phyloP scores from a whole-genome alignment of 2,888 invertebrate species.

The Agrotis exclamationis region DNA sequence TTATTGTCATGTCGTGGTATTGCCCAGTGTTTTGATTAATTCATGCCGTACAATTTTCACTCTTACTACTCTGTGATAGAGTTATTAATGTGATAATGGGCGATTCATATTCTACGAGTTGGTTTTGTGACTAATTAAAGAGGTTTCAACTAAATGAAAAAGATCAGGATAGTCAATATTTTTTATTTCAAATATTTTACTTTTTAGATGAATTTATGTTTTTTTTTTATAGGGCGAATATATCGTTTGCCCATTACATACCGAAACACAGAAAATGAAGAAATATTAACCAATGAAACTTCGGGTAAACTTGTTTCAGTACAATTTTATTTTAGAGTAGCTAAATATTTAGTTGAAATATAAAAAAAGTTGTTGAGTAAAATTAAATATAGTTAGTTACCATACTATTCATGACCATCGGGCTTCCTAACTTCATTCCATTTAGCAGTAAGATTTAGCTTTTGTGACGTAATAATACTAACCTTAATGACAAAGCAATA shows the following conservation, averaged over 20 bases:
- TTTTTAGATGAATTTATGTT: not conserved
- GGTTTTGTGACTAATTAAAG: constrained; percentile 28
- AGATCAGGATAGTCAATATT: not conserved
- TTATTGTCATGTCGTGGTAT: not conserved
- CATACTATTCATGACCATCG: constrained; percentile 27
- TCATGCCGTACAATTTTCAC: not conserved
- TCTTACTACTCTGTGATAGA: constrained; percentile 16
- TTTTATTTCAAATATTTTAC: not conserved
- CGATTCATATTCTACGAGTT: constrained; percentile 1
- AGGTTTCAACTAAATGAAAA: constrained; percentile 33
- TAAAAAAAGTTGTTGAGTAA: constrained; percentile 6
- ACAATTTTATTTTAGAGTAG: not conserved
- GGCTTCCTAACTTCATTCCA: constrained; percentile 42
- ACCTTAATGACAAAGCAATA: constrained; percentile 54
- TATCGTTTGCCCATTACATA: not conserved
- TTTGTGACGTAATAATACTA: constrained; percentile 40
- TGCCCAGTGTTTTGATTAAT: not conserved
- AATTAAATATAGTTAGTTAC: constrained; percentile 2
- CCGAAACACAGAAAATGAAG: not conserved
- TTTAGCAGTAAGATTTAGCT: constrained; percentile 32
- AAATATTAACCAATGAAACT: not conserved
- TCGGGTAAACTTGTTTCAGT: too few relatives aligned
- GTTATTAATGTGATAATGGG: not conserved
- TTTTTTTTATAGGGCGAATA: not conserved
- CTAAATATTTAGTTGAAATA: constrained; percentile 30